Evolutionary conservation across 1,140 invertebrate genomes (phyloP).

Genomic region (Orchestia grillus): DNA sequence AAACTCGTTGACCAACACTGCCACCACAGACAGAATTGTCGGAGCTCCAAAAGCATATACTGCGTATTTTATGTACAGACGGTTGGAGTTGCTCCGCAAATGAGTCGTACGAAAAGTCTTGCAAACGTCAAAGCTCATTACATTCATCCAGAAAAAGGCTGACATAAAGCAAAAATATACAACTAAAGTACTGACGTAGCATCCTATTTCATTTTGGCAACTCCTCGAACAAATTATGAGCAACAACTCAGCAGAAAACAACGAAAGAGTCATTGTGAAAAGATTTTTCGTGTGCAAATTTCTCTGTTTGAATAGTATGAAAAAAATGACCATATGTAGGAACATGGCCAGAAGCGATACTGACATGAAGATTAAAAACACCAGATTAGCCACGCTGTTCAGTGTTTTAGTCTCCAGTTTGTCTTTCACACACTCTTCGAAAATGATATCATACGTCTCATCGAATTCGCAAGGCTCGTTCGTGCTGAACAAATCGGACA

Average conservation of each 20-base stretch:
- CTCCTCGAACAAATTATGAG: not conserved
- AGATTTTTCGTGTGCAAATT: constrained; percentile 43
- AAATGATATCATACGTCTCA: not conserved
- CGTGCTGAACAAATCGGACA: constrained; percentile 2
- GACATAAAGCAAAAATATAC: constrained; percentile 22
- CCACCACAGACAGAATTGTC: constrained; percentile 69
- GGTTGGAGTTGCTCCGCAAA: constrained; percentile 12
- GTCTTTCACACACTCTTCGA: constrained; percentile 15
- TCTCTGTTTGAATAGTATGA: constrained; percentile 13
- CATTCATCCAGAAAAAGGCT: constrained; percentile 47
- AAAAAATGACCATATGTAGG: constrained; percentile 26
- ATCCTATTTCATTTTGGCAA: constrained; percentile 22
- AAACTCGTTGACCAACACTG: constrained; percentile 72
- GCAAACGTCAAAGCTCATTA: constrained; percentile 71
- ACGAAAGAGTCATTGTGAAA: constrained; percentile 1
- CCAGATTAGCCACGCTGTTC: not conserved
- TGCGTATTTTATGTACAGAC: constrained; percentile 40
- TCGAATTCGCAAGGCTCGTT: constrained; percentile 28
- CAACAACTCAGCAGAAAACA: constrained; percentile 23
- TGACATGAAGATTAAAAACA: constrained; percentile 18
- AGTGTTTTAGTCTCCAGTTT: not conserved
- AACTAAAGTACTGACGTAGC: constrained; percentile 7
- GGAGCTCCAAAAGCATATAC: constrained; percentile 11
- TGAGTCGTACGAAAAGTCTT: constrained; percentile 77
- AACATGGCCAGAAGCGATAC: not conserved